Evolutionary conservation across 2,113 vertebrate genomes (phyloP), one percentile per base, ranked within the genome.

Genomic region (Amblyornis subalaris): DNA sequence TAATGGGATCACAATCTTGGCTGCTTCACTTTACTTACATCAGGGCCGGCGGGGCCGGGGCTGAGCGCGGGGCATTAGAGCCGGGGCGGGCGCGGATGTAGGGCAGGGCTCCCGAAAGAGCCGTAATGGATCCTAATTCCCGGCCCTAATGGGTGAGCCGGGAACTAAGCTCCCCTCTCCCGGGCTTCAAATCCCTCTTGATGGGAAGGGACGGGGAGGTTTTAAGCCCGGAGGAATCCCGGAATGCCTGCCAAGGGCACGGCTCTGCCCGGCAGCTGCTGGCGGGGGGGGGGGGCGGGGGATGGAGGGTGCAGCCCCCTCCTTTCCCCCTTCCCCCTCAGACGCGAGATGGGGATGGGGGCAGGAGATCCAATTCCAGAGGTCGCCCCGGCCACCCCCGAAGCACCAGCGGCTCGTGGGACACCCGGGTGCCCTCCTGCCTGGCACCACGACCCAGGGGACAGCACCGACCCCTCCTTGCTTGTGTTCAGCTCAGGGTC

Each of bases 1-100:
- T 97, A 96, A 97, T 94, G 95, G 97, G 97, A 97, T 97, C 78
- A 94, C 70, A 77, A 10, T 75, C 93, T 84, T 51, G 91, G 88
- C 57, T 77, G n/a, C 85, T n/a, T 94, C 67, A 40, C 94, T 97
- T 96, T 95, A 94, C 93, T 97, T 97, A 97, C 96, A 95, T 42
- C 91, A 89, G 17, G 74, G 91, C 74, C 12, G 60, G n/a, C 7
- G 1, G 85, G 73, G 71, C 60, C 25, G 26, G 45, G 73, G 9
- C 81, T 48, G 47, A 66, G 55, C 67, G 35, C 18, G 1, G 57
- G 88, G 94, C 90, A 80, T 93, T 89, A 90, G 81, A 3, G 65
- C 47, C 5, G 19, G 53, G 53, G 18, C 25, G 81, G 53, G 51
- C 14, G 16, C 6, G 5, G 87, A 94, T 69, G 67, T 88, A 94